Base-by-base conservation (phyloP, 2,113 vertebrate species). In the Xiphophorus maculatus region DNA sequence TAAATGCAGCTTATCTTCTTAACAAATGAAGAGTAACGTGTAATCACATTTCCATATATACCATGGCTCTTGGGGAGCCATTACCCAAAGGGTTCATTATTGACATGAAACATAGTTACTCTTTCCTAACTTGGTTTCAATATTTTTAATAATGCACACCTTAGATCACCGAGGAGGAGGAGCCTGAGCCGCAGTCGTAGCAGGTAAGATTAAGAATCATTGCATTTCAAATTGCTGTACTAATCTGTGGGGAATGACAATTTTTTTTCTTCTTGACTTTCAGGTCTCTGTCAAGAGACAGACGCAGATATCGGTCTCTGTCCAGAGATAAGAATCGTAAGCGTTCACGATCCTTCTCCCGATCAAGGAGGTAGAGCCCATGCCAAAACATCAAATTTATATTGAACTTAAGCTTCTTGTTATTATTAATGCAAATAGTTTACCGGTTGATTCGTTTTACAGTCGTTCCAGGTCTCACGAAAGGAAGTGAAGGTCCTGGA, bases 221-320 rank as follows among this genome's bases (percentile, higher is more conserved):
- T 32, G 3, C 14, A 44, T 60, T 37, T 40, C 4, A 4, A 19
- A 3, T 3, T 15, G 14, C 40, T 15, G 40, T 42, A 0, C 12
- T 22, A 6, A 0, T 68, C 19, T 54, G 14, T 54, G 12, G 25
- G 15, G 64, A 17, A 66, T 10, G 15, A 1, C 17, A 33, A 6
- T 42, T 42, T 42, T 42, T 5, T 69, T 37, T 1, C 3, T 67
- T 10, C 27, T 69, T 68, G 1, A 4, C 54, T 19, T 74, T 35
- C 81, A 99, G 98, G 95, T 99, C 97, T 92, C 91, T 96, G 86
- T 99, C 97, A 88, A 97, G 96, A 96, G 97, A 99, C 86, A 96
- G 93, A 89, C 96, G 96, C 83, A 96, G 96, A 95, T 96, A 98
- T 86, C 95, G 97, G 33, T 99, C 98, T 77, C 90, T 97, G 37